phyloP scores from a whole-genome alignment of 2,888 invertebrate genomes.

The Philereme transversata region DNA sequence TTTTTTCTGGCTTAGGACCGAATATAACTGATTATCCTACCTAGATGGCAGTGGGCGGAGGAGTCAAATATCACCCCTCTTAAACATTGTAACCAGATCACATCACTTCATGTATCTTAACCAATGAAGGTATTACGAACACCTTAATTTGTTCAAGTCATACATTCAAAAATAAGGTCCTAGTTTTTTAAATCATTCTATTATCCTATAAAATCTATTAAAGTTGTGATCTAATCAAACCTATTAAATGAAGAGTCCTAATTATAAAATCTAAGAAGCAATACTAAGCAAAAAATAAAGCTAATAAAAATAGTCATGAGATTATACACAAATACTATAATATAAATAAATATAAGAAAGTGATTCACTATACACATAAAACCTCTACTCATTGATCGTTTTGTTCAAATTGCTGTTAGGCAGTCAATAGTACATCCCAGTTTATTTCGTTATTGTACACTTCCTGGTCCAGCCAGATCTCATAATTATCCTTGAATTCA shows the following conservation, averaged over 20 bases:
- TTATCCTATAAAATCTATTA: background rate
- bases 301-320: conserved; percentile 34
- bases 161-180: no score
- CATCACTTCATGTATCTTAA: no score
- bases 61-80: no score
- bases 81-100: no score
- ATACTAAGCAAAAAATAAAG: conserved; percentile 27
- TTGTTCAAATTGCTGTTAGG: conserved; percentile 47
- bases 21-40: no score
- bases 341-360: conserved; percentile 45
- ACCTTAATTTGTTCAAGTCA: no score
- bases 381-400: conserved; percentile 25
- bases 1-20: no score
- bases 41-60: no score
- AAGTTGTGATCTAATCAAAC: conserved; percentile 18
- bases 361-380: conserved; percentile 48
- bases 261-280: conserved; percentile 27
- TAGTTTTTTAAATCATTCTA: background rate
- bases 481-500: conserved; percentile 96
- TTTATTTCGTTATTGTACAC: conserved; percentile 94
- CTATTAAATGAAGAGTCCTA: conserved; percentile 28
- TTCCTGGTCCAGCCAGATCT: conserved; percentile 97
- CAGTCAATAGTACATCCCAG: conserved; percentile 86
- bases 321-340: conserved; percentile 37
- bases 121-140: no score